phyloP scores from a whole-genome alignment of 2,113 vertebrate species.

The Bufo gargarizans region DNA sequence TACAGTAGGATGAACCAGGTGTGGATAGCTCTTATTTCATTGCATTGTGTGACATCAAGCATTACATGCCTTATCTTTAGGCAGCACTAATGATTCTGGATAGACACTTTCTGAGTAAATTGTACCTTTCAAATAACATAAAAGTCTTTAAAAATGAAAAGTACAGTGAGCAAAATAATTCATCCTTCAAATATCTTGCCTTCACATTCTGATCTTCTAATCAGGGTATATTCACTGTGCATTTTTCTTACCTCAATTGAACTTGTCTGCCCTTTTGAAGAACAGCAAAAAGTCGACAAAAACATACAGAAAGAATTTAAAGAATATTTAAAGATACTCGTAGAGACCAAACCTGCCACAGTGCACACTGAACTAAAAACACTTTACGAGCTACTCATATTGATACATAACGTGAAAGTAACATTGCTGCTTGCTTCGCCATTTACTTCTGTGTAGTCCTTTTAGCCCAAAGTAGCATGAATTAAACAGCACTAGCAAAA shows the following conservation, averaged over 20 bases:
- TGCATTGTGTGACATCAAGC: slow-evolving; percentile 46
- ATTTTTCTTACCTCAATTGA: slow-evolving; percentile 39
- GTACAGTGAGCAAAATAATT: slow-evolving; percentile 46
- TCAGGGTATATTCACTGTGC: background rate
- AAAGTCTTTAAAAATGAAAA: slow-evolving; percentile 48
- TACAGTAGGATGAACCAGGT: slow-evolving; percentile 47
- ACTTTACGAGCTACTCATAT: too few species aligned
- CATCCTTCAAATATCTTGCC: slow-evolving; percentile 15
- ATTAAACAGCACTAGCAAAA: background rate
- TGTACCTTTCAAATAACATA: slow-evolving; percentile 48
- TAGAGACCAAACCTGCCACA: background rate
- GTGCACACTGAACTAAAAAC: background rate
- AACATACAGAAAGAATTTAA: background rate
- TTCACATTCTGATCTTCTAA: slow-evolving; percentile 9
- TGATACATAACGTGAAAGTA: too few species aligned
- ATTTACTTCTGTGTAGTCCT: background rate
- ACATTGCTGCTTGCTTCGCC: too few species aligned
- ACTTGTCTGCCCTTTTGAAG: background rate
- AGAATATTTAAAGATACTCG: background rate
- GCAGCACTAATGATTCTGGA: slow-evolving; percentile 48
- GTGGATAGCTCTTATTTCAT: slow-evolving; percentile 31
- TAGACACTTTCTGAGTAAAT: slow-evolving; percentile 43
- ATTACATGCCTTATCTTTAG: slow-evolving; percentile 45
- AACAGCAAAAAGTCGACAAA: background rate
- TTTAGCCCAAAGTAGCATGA: background rate